Evolutionary conservation across 2,888 invertebrate genomes (phyloP).

Genomic region (Camponotus fellah): DNA sequence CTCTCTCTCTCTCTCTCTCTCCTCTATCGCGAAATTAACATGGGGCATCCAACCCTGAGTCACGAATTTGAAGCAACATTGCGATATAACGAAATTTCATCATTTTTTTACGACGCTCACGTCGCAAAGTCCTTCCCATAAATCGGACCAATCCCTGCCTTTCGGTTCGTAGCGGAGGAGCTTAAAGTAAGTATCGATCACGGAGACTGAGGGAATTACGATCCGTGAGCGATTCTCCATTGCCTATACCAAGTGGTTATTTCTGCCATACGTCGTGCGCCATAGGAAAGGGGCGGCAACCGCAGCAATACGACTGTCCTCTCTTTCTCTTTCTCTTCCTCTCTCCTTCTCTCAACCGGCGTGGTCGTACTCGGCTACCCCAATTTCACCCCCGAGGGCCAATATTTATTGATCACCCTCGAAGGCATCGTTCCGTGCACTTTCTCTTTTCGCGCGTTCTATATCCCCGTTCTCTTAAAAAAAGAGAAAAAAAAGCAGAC

Average conservation of each 20-base stretch:
- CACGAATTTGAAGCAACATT: constrained; percentile 11
- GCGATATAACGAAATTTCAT: constrained; percentile 14
- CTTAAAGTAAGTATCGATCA: constrained; percentile 82
- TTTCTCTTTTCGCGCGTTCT: constrained; percentile 60
- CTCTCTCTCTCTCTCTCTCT: neutral
- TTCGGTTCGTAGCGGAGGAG: constrained; percentile 64
- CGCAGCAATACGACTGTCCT: constrained; percentile 85
- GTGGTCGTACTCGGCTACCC: constrained; percentile 73
- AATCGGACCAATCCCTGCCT: constrained; percentile 61
- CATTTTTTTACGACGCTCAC: constrained; percentile 59
- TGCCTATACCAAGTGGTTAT: constrained; percentile 83
- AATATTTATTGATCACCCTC: constrained; percentile 86
- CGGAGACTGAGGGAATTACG: constrained; percentile 82
- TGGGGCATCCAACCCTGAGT: constrained; percentile 9
- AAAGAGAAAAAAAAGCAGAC: constrained; percentile 65
- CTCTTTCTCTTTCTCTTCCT: constrained; percentile 72
- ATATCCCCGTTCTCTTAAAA: constrained; percentile 25
- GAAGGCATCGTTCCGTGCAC: constrained; percentile 82
- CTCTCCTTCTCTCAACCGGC: constrained; percentile 54
- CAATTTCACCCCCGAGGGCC: constrained; percentile 84
- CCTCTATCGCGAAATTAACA: constrained; percentile 15
- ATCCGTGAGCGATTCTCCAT: constrained; percentile 80
- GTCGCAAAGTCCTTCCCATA: constrained; percentile 60
- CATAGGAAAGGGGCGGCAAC: constrained; percentile 85
- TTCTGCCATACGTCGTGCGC: constrained; percentile 84